Conservation (phyloP, 2,797 vertebrate genomes). For the Myotis planiceps region DNA sequence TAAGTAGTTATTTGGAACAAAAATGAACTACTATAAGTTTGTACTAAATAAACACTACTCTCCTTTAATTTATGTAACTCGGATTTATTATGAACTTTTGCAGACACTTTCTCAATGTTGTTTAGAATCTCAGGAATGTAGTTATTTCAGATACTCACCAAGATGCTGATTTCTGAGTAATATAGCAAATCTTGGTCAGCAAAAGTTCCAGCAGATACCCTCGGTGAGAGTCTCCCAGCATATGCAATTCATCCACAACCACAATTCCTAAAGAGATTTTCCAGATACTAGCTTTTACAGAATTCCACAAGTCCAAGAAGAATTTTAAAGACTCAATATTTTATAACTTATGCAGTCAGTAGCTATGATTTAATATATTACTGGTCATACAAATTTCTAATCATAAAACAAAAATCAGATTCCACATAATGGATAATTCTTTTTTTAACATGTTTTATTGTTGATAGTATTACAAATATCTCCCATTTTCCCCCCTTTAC, state of each 20-base stretch:
- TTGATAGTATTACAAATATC: no score
- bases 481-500: no score
- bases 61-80: background rate
- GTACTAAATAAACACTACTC: background rate
- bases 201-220: slow-evolving; percentile 97
- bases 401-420: background rate
- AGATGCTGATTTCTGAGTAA: slow-evolving; percentile 88
- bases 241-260: slow-evolving; percentile 97
- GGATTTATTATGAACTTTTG: background rate
- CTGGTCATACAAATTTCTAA: background rate
- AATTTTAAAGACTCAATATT: background rate
- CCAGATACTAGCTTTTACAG: slow-evolving; percentile 39
- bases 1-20: slow-evolving; percentile 4
- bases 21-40: slow-evolving; percentile 4
- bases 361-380: background rate
- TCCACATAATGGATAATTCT: background rate
- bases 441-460: background rate
- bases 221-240: slow-evolving; percentile 95
- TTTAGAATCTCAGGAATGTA: slow-evolving; percentile 15
- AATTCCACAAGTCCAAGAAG: slow-evolving; percentile 45
- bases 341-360: background rate
- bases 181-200: slow-evolving; percentile 95
- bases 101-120: background rate
- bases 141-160: slow-evolving; percentile 81
- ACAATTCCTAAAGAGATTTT: slow-evolving; percentile 91